Conservation (phyloP, 2,113 vertebrate species). For the Campylomormyrus tamandua region DNA sequence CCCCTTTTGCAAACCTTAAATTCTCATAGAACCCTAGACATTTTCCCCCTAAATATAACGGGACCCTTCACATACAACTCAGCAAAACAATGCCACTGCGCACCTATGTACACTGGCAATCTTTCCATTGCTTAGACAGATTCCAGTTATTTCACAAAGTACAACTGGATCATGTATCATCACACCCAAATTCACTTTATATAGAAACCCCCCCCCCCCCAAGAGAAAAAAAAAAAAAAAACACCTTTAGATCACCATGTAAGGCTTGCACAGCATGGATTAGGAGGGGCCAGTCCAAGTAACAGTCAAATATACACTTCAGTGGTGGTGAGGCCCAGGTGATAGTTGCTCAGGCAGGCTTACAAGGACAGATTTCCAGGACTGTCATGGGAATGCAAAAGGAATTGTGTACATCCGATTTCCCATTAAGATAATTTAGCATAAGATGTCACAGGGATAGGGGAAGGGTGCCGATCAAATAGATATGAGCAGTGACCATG, state of each 20-base stretch:
- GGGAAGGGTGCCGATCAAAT: neutral
- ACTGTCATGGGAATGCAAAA: slow-evolving; percentile 9
- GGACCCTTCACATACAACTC: neutral
- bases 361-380: slow-evolving; percentile 28
- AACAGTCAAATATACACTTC: slow-evolving; percentile 9
- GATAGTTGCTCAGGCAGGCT: slow-evolving; percentile 39
- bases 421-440: neutral
- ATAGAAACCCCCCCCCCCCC: neutral
- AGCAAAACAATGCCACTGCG: neutral
- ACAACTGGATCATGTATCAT: neutral
- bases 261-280: neutral
- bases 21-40: neutral
- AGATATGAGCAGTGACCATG: neutral
- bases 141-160: slow-evolving; percentile 12
- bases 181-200: slow-evolving; percentile 3
- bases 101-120: slow-evolving; percentile 7
- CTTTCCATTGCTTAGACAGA: neutral
- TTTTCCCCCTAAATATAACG: neutral
- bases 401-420: neutral
- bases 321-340: neutral
- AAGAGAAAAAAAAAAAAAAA: neutral
- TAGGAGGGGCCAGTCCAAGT: neutral
- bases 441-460: neutral
- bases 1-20: neutral
- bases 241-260: slow-evolving; percentile 11